Conservation (phyloP, 1,140 invertebrate genomes). For the Cylas formicarius region DNA sequence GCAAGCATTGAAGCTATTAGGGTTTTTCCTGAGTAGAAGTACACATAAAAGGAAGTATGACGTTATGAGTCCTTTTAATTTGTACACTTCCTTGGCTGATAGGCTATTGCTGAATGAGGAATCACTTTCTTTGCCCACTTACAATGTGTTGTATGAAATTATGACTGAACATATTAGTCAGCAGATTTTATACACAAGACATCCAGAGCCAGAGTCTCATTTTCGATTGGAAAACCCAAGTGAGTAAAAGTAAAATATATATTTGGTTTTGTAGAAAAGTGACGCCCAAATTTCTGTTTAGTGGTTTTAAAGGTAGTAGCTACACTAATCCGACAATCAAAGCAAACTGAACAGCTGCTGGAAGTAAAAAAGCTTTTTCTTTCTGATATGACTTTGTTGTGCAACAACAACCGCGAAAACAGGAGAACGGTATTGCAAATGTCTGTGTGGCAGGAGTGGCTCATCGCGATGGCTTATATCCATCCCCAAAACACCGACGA, state of each 20-base stretch:
- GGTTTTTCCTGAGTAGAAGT: slow-evolving; percentile 90
- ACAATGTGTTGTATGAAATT: slow-evolving; percentile 99
- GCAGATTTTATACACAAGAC: slow-evolving; percentile 84
- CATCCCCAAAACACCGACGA: slow-evolving; percentile 93
- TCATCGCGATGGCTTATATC: slow-evolving; percentile 97
- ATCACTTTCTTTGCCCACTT: slow-evolving; percentile 83
- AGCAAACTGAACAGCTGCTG: slow-evolving; percentile 81
- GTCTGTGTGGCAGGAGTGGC: slow-evolving; percentile 99
- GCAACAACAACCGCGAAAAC: slow-evolving; percentile 96
- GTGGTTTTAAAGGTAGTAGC: slow-evolving; percentile 98
- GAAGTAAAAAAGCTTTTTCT: slow-evolving; percentile 96
- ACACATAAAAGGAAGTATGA: slow-evolving; percentile 98
- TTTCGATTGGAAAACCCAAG: slow-evolving; percentile 96
- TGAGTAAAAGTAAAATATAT: slow-evolving; percentile 47
- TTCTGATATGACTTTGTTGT: slow-evolving; percentile 93
- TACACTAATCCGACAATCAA: slow-evolving; percentile 92
- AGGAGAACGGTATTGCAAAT: slow-evolving; percentile 94
- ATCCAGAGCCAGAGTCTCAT: slow-evolving; percentile 89
- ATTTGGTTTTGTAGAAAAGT: neutral
- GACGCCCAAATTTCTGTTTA: slow-evolving; percentile 44
- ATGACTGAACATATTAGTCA: slow-evolving; percentile 94
- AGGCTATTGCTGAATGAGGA: slow-evolving; percentile 84
- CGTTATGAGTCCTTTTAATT: slow-evolving; percentile 96
- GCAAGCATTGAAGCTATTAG: slow-evolving; percentile 90
- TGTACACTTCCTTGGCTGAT: slow-evolving; percentile 93